These are phyloP conservation scores for Prunella himalayana DNA, from an alignment of 2,113 vertebrate genomes.

Conservation along the genomic window DNA sequence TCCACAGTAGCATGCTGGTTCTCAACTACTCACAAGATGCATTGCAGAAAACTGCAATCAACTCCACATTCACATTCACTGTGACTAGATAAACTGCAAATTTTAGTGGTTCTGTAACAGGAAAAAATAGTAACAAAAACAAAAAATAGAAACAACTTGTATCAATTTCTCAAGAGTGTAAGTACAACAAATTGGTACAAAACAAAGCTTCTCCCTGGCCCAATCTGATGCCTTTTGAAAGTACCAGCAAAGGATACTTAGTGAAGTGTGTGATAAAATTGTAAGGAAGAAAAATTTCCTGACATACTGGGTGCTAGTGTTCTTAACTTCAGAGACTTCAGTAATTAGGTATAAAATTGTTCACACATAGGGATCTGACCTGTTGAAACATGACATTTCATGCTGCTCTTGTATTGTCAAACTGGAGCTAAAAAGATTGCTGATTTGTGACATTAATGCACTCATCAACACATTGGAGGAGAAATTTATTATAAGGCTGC, in stretches of 20 bases:
- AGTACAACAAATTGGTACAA: neutral
- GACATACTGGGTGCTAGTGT: neutral
- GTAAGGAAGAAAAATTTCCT: neutral
- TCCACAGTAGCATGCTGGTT: neutral
- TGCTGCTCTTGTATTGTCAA: neutral
- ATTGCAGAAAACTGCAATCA: neutral
- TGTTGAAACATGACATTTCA: neutral
- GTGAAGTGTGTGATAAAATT: neutral
- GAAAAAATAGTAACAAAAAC: neutral
- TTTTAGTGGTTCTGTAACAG: neutral
- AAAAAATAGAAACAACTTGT: neutral
- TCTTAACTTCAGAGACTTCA: neutral
- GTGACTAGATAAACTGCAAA: neutral
- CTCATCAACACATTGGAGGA: neutral
- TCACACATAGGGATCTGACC: neutral
- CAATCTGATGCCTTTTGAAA: neutral
- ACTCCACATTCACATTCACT: neutral
- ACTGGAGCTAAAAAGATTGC: neutral
- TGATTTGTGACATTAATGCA: neutral
- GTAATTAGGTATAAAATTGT: neutral
- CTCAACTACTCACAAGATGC: neutral
- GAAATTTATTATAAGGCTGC: neutral
- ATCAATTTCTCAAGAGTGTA: neutral
- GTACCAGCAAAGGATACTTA: neutral
- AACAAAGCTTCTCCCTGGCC: neutral